Evolutionary conservation across 2,888 invertebrate genomes (phyloP).

Genomic region (Torymus texanus): DNA sequence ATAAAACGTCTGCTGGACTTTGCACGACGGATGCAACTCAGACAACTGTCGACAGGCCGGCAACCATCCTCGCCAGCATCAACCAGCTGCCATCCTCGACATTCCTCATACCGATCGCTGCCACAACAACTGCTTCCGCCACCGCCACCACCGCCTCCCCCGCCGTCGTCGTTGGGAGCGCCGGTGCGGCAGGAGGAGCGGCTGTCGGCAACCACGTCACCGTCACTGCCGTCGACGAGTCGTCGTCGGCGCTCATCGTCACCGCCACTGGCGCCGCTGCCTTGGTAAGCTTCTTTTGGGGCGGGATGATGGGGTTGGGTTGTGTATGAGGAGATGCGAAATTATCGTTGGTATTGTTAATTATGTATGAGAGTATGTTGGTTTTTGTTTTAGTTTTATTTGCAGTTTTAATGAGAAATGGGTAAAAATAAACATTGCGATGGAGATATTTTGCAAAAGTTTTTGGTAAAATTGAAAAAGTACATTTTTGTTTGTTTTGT

Average conservation of each 20-base stretch:
- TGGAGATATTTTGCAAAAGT: too few relatives aligned
- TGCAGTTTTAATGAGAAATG: too few relatives aligned
- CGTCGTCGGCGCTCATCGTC: conserved; percentile 14
- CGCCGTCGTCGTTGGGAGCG: conserved; percentile 13
- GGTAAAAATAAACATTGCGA: too few relatives aligned
- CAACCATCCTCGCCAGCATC: conserved; percentile 66
- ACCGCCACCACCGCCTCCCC: conserved; percentile 61
- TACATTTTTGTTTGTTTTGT: too few relatives aligned
- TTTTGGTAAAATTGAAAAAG: too few relatives aligned
- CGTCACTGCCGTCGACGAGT: conserved; percentile 53
- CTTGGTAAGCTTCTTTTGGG: conserved; percentile 32
- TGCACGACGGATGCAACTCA: conserved; percentile 70
- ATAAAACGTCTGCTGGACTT: conserved; percentile 73
- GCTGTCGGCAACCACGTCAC: conserved; percentile 29
- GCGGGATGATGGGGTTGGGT: too few relatives aligned
- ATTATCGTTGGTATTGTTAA: too few relatives aligned
- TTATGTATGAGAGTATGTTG: too few relatives aligned
- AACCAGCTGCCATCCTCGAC: conserved; percentile 71
- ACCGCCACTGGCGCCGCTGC: conserved; percentile 10
- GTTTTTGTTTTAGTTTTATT: too few relatives aligned
- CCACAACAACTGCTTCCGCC: too few relatives aligned
- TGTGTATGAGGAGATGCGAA: background rate
- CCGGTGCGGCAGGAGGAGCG: conserved; percentile 4
- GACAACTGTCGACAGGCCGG: conserved; percentile 61
- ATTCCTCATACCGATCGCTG: conserved; percentile 69